Percentiles rank a stretch among this genome's conserved stretches.
Evolutionary conservation across 1,140 invertebrate species (phyloP).

Genomic region (Drosophila pectinifera): DNA sequence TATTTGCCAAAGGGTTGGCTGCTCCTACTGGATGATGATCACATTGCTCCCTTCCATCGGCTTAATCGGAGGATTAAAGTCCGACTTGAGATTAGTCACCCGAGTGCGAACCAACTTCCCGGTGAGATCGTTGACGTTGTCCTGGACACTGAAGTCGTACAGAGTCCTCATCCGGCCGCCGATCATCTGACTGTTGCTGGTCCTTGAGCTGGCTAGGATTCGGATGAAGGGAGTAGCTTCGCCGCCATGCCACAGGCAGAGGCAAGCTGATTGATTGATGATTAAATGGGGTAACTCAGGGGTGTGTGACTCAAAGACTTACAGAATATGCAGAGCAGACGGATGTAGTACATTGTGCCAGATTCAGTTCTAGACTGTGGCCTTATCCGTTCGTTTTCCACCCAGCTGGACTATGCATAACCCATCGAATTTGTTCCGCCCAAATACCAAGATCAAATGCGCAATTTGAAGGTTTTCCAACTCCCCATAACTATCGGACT

Average conservation of each 20-base stretch:
- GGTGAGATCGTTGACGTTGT: background rate
- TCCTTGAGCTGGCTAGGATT: conserved; percentile 3
- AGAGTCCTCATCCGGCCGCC: background rate
- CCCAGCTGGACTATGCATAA: background rate
- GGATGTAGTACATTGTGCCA: conserved; percentile 10
- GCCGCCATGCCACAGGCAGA: background rate
- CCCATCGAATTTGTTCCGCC: background rate
- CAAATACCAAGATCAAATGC: too few species aligned
- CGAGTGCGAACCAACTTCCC: background rate
- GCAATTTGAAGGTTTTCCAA: background rate
- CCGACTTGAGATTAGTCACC: background rate
- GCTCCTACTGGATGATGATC: too few species aligned
- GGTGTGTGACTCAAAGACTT: conserved; percentile 10
- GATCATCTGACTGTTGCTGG: background rate
- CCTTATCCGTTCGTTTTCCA: background rate
- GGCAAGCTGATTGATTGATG: background rate
- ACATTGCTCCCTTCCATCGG: background rate
- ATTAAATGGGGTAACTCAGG: too few species aligned
- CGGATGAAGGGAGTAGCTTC: background rate
- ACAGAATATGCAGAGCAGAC: conserved; percentile 5
- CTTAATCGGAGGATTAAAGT: background rate
- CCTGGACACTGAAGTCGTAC: background rate
- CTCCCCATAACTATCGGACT: background rate
- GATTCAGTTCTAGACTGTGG: background rate
- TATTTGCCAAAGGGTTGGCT: too few species aligned